A percentile compares a stretch with the other conserved stretches of the same genome.
phyloP scores from a whole-genome alignment of 1,140 invertebrate species.

The Hyles vespertilio region DNA sequence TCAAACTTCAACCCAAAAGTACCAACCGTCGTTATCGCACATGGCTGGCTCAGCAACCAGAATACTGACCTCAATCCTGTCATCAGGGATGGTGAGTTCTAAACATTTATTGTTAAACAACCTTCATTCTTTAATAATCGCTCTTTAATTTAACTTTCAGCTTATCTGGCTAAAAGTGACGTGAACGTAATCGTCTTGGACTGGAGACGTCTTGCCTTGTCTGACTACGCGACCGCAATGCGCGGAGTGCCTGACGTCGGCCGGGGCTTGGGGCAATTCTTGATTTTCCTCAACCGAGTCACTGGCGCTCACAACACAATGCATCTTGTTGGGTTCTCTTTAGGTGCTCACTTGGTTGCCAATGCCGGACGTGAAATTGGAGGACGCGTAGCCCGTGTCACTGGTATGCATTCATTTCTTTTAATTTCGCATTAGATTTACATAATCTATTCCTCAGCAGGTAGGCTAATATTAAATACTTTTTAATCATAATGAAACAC shows the following conservation, averaged over 20 bases:
- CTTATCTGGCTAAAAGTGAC: slow-evolving; percentile 59
- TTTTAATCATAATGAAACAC: no score
- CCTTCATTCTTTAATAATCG: background rate
- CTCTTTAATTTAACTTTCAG: slow-evolving; percentile 13
- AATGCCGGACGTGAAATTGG: slow-evolving; percentile 76
- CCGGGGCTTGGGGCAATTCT: slow-evolving; percentile 56
- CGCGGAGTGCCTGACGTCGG: slow-evolving; percentile 60
- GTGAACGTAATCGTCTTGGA: slow-evolving; percentile 80
- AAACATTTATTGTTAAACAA: background rate
- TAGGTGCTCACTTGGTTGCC: slow-evolving; percentile 92
- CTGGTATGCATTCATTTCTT: slow-evolving; percentile 18
- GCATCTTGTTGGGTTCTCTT: slow-evolving; percentile 91
- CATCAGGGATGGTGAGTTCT: slow-evolving; percentile 37
- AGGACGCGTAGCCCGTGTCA: slow-evolving; percentile 34
- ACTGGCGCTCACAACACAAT: slow-evolving; percentile 69
- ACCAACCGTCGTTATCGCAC: slow-evolving; percentile 39
- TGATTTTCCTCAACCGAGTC: slow-evolving; percentile 59
- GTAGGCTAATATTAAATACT: no score
- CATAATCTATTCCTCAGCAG: no score
- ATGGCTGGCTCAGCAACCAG: slow-evolving; percentile 49
- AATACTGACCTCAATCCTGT: slow-evolving; percentile 35
- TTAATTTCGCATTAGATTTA: no score
- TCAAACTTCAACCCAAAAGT: slow-evolving; percentile 41
- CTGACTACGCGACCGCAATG: slow-evolving; percentile 61
- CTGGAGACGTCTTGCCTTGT: slow-evolving; percentile 76